Percentiles rank a stretch among this genome's conserved stretches.
Conservation (phyloP, 1,140 invertebrate genomes). For the Palaemon carinicauda region DNA sequence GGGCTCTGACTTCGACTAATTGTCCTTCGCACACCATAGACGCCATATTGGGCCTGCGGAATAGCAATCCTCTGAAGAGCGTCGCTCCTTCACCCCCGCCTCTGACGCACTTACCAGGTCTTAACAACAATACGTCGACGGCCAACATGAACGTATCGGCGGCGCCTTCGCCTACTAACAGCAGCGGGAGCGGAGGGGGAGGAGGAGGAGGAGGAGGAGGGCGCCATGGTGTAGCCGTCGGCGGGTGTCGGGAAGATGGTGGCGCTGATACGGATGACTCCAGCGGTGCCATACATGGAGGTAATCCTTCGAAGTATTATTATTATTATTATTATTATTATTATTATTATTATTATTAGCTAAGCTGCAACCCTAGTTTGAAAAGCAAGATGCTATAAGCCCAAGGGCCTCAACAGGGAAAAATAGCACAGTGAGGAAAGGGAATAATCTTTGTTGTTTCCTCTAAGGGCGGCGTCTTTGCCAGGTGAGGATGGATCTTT, state of each 20-base stretch:
- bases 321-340: too few relatives aligned
- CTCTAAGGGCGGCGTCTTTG: too few relatives aligned
- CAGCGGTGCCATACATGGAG: constrained; percentile 36
- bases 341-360: too few relatives aligned
- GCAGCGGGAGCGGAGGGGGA: constrained; percentile 17
- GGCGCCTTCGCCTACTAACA: not conserved
- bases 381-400: too few relatives aligned
- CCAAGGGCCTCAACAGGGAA: too few relatives aligned
- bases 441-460: too few relatives aligned
- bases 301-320: not conserved
- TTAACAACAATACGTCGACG: constrained; percentile 44
- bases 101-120: constrained; percentile 26
- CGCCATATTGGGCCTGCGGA: constrained; percentile 62
- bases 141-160: constrained; percentile 38
- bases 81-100: not conserved
- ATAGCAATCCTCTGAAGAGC: constrained; percentile 4
- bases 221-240: not conserved
- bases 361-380: too few relatives aligned
- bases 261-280: constrained; percentile 40
- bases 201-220: constrained; percentile 16
- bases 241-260: constrained; percentile 40
- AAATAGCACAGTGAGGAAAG: too few relatives aligned
- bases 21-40: constrained; percentile 62
- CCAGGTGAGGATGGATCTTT: too few relatives aligned
- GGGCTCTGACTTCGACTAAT: not conserved